Conservation (phyloP, 2,113 vertebrate species). For the Gambusia holbrooki region DNA sequence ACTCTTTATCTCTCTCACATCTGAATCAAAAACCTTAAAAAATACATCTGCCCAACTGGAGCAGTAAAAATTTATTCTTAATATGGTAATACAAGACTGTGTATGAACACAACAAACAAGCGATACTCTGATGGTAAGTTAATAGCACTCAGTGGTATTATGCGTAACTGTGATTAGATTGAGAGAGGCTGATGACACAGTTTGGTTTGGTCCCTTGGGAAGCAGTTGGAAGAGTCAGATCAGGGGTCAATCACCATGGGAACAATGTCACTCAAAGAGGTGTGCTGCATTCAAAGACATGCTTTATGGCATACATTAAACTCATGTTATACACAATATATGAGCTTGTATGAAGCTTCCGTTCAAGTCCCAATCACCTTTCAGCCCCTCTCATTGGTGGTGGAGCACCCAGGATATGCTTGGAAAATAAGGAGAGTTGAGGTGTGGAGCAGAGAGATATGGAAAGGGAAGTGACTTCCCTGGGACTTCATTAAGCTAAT, state of each 20-base stretch:
- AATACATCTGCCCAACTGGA: slow-evolving; percentile 26
- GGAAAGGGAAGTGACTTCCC: slow-evolving; percentile 73
- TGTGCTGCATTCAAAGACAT: slow-evolving; percentile 40
- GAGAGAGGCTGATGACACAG: slow-evolving; percentile 66
- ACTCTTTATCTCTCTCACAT: slow-evolving; percentile 33
- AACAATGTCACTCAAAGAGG: slow-evolving; percentile 73
- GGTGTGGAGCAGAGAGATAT: slow-evolving; percentile 31
- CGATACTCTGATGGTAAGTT: slow-evolving; percentile 69
- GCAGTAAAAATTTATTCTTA: slow-evolving; percentile 32
- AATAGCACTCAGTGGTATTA: slow-evolving; percentile 77
- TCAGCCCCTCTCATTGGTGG: neutral
- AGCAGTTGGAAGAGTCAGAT: slow-evolving; percentile 61
- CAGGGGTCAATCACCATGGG: slow-evolving; percentile 69
- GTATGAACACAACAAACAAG: slow-evolving; percentile 44
- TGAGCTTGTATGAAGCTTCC: neutral
- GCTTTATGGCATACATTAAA: slow-evolving; percentile 16
- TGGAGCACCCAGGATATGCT: neutral
- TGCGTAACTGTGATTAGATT: slow-evolving; percentile 74
- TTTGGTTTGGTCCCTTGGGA: slow-evolving; percentile 65
- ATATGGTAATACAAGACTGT: slow-evolving; percentile 33
- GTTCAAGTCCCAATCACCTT: neutral
- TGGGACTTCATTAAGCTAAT: slow-evolving; percentile 84
- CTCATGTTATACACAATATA: neutral
- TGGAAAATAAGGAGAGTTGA: slow-evolving; percentile 11
- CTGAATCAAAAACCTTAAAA: slow-evolving; percentile 17